Percentiles rank a stretch among this genome's conserved stretches.
Evolutionary conservation across 2,888 invertebrate species (phyloP).

Genomic region (Monoplex corrugatus): DNA sequence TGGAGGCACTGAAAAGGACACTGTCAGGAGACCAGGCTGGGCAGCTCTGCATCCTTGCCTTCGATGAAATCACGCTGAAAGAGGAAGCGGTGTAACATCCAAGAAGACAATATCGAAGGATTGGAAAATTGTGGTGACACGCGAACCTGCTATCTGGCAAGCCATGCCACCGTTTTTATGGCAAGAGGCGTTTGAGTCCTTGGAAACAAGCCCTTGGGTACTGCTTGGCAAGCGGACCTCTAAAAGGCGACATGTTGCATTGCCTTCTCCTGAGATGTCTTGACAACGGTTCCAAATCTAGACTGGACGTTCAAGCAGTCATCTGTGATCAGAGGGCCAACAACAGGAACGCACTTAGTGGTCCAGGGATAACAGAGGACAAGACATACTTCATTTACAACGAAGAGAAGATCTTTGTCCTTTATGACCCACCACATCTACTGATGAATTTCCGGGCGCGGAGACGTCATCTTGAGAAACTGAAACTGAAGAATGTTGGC

Average conservation of each 20-base stretch:
- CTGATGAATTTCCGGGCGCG: no score
- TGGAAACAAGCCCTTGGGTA: neutral
- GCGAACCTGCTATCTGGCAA: neutral
- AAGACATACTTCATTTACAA: neutral
- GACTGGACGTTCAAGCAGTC: neutral
- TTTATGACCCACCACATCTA: conserved; percentile 23
- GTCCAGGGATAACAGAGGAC: neutral
- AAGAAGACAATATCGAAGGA: conserved; percentile 7
- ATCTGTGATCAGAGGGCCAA: neutral
- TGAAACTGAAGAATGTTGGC: neutral
- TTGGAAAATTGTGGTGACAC: neutral
- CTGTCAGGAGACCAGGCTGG: neutral
- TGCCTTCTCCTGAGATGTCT: neutral
- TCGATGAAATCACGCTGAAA: neutral
- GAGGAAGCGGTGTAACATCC: neutral
- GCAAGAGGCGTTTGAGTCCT: neutral
- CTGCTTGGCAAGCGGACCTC: neutral
- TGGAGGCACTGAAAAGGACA: neutral
- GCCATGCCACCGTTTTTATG: neutral
- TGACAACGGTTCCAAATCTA: neutral
- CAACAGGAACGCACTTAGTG: neutral
- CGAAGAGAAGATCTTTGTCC: neutral
- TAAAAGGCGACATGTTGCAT: neutral
- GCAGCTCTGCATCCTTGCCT: neutral
- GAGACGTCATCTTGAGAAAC: no score